Conservation (phyloP, 1,140 invertebrate species). For the Trichogramma pretiosum region DNA sequence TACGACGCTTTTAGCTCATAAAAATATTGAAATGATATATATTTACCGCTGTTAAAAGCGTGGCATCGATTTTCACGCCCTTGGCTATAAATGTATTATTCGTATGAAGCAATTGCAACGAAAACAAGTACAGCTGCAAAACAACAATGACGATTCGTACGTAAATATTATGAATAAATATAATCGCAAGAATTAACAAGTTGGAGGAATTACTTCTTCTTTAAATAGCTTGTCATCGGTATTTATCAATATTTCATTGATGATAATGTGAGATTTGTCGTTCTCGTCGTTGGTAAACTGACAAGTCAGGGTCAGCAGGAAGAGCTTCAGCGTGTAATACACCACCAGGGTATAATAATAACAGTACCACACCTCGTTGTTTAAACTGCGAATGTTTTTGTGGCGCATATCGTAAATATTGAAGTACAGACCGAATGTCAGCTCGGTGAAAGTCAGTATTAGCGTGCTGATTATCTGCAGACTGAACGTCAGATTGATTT, state of each 20-base stretch:
- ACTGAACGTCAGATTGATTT: conserved; percentile 30
- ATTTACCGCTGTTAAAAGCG: conserved; percentile 26
- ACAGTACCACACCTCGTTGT: conserved; percentile 30
- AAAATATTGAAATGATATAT: conserved; percentile 6
- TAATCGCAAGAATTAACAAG: no score
- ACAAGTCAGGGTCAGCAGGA: conserved; percentile 28
- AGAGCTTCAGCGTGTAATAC: conserved; percentile 30
- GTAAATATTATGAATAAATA: no score
- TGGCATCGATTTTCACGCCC: conserved; percentile 23
- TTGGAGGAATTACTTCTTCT: conserved; percentile 36
- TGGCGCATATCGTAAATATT: conserved; percentile 22
- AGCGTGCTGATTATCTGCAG: conserved; percentile 25
- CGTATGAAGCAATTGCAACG: conserved; percentile 30
- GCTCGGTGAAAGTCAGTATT: conserved; percentile 30
- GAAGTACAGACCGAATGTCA: conserved; percentile 38
- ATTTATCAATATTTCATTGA: conserved; percentile 29
- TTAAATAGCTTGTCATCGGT: conserved; percentile 29
- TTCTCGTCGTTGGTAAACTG: conserved; percentile 30
- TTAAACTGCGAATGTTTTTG: background rate
- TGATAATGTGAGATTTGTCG: conserved; percentile 21
- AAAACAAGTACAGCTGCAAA: conserved; percentile 31
- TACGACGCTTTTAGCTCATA: no score
- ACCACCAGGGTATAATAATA: conserved; percentile 22
- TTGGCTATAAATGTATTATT: conserved; percentile 28
- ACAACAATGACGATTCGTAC: no score